phyloP scores from a whole-genome alignment of 1,140 invertebrate species.

The Conus ventricosus region DNA sequence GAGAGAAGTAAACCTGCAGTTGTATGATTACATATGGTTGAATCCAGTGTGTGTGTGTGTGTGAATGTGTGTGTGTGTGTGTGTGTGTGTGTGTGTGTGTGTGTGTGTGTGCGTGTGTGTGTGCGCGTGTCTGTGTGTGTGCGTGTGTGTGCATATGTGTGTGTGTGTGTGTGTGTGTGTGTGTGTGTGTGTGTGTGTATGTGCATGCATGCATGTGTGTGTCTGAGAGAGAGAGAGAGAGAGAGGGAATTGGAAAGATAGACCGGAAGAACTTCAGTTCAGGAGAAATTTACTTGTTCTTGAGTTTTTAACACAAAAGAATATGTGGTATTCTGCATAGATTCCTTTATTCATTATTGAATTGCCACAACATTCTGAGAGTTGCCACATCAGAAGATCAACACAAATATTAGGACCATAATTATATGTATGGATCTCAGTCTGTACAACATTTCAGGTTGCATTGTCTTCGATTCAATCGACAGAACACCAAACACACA shows the following conservation, averaged over 20 bases:
- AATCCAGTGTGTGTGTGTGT: background rate
- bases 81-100: background rate
- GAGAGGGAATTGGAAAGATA: background rate
- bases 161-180: slow-evolving; percentile 23
- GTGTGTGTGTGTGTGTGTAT: slow-evolving; percentile 6
- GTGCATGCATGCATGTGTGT: background rate
- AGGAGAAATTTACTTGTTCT: background rate
- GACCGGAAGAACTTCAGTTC: no score
- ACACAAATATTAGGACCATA: no score
- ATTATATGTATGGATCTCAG: no score
- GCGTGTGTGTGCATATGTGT: slow-evolving; percentile 13
- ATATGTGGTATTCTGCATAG: no score
- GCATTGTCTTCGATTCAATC: no score
- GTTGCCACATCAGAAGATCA: no score
- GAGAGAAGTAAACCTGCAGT: no score
- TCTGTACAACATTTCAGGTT: no score
- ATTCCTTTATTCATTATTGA: no score
- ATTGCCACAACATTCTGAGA: no score
- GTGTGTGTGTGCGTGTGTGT: background rate
- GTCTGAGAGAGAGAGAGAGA: background rate
- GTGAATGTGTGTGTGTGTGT: background rate
- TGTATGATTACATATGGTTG: no score
- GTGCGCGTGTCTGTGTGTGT: background rate
- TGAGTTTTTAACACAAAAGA: background rate
- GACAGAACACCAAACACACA: no score